Evolutionary conservation across 2,797 vertebrate genomes (phyloP).

Genomic region (Carcharodon carcharias): DNA sequence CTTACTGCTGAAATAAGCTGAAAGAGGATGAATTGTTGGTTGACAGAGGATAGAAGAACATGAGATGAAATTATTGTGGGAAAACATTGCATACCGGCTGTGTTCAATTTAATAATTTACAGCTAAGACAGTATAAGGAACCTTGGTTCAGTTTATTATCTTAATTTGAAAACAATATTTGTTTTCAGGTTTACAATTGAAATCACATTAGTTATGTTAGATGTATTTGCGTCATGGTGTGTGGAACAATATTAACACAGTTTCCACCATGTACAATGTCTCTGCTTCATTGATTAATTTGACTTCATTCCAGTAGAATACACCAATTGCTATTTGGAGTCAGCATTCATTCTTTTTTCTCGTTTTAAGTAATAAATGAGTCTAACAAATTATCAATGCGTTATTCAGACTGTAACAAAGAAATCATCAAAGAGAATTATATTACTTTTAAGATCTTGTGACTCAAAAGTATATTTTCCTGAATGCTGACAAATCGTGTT

Average conservation of each 20-base stretch:
- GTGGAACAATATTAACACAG: no score
- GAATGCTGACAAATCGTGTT: neutral
- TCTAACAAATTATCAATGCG: neutral
- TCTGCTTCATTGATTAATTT: neutral
- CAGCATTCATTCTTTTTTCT: slow-evolving; percentile 16
- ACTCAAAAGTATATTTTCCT: neutral
- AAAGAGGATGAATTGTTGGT: neutral
- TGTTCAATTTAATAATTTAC: slow-evolving; percentile 1
- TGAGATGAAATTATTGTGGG: neutral
- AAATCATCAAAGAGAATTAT: neutral
- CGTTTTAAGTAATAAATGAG: slow-evolving; percentile 23
- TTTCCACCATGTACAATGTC: neutral
- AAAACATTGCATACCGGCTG: neutral
- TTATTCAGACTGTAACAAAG: slow-evolving; percentile 11
- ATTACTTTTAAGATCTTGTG: neutral
- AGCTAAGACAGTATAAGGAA: neutral
- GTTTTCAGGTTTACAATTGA: neutral
- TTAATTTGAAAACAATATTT: neutral
- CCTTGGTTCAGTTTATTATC: neutral
- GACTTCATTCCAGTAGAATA: slow-evolving; percentile 20
- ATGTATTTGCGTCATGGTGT: neutral
- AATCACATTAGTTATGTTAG: neutral
- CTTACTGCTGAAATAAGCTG: neutral
- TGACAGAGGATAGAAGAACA: neutral
- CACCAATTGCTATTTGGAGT: neutral